Conservation (phyloP, 2,888 invertebrate genomes). For the Plusia festucae region DNA sequence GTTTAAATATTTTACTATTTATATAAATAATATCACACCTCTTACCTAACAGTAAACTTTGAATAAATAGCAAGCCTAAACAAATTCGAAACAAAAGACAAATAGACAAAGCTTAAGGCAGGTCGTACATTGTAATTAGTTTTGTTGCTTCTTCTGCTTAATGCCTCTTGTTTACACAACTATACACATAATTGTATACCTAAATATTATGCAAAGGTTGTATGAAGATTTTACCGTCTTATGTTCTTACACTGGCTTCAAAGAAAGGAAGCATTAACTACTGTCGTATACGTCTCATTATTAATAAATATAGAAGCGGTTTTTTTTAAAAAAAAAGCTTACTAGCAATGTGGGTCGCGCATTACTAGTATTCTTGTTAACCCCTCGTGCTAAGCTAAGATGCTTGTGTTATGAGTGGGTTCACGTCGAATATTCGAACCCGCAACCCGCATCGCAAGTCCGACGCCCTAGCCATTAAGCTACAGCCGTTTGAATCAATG, state of each 20-base stretch:
- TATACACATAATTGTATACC: neutral
- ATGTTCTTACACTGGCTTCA: no score
- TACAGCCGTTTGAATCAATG: neutral
- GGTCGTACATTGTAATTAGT: neutral
- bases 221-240: neutral
- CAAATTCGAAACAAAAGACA: conserved; percentile 3
- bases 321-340: no score
- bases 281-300: no score
- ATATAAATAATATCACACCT: neutral
- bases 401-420: no score
- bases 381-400: no score
- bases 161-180: neutral
- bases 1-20: neutral
- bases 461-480: no score
- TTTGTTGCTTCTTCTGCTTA: conserved; percentile 5
- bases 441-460: no score
- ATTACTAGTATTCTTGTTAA: no score
- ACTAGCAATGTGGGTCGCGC: no score
- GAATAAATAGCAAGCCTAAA: neutral
- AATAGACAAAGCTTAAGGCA: neutral
- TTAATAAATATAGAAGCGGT: neutral
- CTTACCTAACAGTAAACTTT: neutral
- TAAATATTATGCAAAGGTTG: neutral
- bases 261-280: neutral
- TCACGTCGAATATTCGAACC: no score